Evolutionary conservation across 2,797 vertebrate species (phyloP).

Genomic region (Heliangelus exortis): DNA sequence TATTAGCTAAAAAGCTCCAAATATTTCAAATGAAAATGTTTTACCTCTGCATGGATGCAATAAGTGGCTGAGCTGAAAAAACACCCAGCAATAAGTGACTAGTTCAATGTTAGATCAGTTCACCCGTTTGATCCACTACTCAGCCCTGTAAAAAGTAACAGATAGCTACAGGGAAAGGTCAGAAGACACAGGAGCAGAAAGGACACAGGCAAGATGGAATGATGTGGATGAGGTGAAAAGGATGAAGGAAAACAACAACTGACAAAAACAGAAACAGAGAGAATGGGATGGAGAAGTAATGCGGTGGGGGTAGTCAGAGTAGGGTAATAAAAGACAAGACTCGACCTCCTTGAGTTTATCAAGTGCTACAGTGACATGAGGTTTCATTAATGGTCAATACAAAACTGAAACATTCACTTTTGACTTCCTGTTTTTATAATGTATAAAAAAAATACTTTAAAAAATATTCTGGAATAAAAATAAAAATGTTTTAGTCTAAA

Average conservation of each 20-base stretch:
- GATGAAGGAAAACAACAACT: background rate
- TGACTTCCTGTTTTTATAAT: background rate
- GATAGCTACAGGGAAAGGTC: background rate
- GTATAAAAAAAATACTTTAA: background rate
- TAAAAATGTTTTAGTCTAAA: background rate
- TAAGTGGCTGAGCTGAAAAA: background rate
- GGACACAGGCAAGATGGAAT: background rate
- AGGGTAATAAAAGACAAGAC: background rate
- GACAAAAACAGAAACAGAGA: background rate
- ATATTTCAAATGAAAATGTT: background rate
- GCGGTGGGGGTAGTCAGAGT: background rate
- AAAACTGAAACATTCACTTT: background rate
- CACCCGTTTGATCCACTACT: background rate
- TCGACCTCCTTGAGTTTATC: background rate
- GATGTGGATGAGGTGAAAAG: background rate
- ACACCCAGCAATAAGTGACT: background rate
- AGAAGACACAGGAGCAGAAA: background rate
- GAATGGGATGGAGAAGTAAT: background rate
- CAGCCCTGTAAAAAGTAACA: fast-evolving
- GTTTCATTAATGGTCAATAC: background rate
- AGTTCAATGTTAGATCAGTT: background rate
- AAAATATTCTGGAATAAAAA: background rate
- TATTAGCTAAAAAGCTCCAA: background rate
- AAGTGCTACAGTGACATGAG: fast-evolving
- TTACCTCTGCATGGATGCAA: background rate